Evolutionary conservation across 2,113 vertebrate species (phyloP).

Genomic region (Osmerus mordax): DNA sequence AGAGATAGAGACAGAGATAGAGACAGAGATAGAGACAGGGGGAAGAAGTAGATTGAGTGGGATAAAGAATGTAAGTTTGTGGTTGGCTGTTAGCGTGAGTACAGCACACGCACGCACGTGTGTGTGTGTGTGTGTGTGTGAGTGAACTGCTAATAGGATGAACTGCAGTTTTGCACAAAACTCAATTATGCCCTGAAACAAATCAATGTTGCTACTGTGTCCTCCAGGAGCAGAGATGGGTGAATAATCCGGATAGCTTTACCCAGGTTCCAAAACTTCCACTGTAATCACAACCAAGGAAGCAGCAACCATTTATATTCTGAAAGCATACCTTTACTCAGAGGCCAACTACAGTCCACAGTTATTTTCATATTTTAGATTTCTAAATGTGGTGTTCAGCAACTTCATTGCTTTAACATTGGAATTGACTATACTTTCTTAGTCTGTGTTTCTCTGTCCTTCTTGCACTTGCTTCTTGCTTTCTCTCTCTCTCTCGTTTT

Average conservation of each 20-base stretch:
- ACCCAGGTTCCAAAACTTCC: slow-evolving; percentile 15
- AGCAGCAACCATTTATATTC: slow-evolving; percentile 31
- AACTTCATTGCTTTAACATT: too few species aligned
- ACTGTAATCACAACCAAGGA: slow-evolving; percentile 36
- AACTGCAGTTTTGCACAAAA: slow-evolving; percentile 17
- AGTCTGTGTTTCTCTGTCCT: too few species aligned
- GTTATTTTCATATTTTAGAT: not conserved
- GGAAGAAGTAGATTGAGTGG: not conserved
- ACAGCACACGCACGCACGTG: not conserved
- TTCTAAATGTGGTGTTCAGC: too few species aligned
- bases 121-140: slow-evolving; percentile 7
- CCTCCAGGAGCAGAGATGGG: slow-evolving; percentile 13
- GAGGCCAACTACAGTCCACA: not conserved
- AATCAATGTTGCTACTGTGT: slow-evolving; percentile 17
- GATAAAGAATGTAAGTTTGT: not conserved
- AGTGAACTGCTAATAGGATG: not conserved
- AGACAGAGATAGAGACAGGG: too few species aligned
- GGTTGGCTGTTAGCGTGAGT: not conserved
- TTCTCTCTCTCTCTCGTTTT: not conserved
- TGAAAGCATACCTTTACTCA: slow-evolving; percentile 25
- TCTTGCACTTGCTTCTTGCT: too few species aligned
- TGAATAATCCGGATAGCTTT: slow-evolving; percentile 32
- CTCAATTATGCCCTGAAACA: slow-evolving; percentile 11
- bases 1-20: too few species aligned
- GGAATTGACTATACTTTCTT: too few species aligned